phyloP scores from a whole-genome alignment of 2,888 invertebrate genomes.

The Microchrysa polita region DNA sequence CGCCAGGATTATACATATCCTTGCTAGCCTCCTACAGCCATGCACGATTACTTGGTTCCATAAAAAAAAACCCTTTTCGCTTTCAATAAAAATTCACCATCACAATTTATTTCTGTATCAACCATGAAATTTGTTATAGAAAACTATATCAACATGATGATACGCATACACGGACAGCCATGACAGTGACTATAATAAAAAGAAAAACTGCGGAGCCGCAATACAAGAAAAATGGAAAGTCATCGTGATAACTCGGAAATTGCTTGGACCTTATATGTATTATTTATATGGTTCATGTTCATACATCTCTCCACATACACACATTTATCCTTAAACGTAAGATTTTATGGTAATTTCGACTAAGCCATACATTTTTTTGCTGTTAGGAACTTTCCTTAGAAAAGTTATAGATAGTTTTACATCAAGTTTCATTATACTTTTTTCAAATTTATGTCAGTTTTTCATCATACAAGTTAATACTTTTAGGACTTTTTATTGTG shows the following conservation, averaged over 20 bases:
- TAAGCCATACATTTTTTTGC: conserved; percentile 6
- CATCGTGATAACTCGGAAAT: conserved; percentile 13
- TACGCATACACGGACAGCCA: background rate
- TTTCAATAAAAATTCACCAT: conserved; percentile 34
- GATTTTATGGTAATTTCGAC: conserved; percentile 36
- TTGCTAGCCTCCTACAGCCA: too few species aligned
- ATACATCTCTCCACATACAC: too few species aligned
- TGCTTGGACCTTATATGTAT: too few species aligned
- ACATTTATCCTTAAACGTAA: conserved; percentile 9
- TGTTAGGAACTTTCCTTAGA: background rate
- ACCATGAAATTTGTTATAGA: conserved; percentile 19
- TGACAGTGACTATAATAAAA: background rate
- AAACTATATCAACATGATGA: conserved; percentile 19
- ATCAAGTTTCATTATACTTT: too few species aligned
- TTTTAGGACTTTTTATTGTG: too few species aligned
- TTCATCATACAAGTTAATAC: too few species aligned
- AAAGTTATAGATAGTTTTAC: background rate
- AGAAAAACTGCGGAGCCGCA: background rate
- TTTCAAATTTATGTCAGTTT: too few species aligned
- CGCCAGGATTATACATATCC: background rate
- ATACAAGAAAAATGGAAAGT: background rate
- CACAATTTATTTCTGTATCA: conserved; percentile 28
- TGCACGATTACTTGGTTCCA: too few species aligned
- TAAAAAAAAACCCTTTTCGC: conserved; percentile 16
- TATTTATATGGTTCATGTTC: too few species aligned